Base-by-base conservation (phyloP, 2,888 invertebrate species). In the Heliconius charithonia region DNA sequence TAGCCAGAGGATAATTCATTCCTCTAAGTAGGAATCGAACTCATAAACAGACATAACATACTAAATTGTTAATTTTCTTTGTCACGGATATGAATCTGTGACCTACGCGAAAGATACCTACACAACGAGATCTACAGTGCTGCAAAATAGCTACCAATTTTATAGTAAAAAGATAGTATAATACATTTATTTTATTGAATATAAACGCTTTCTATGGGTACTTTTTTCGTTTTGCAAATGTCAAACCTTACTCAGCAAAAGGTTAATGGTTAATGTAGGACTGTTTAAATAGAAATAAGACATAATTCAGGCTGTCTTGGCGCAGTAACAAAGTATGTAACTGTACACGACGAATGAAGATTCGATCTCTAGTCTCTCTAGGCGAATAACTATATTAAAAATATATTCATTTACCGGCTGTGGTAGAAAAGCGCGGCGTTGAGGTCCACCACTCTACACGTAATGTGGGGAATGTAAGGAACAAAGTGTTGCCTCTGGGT, bases 241-340 rank as follows among this genome's bases (percentile, higher is more conserved):
- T 56, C 71, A 71, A 56, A 71, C 51, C 71, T 71, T 51, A 56
- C 29, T 56, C 71, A 71, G n/a, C 56, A 37, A 56, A 71, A 51
- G 71, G 71, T 71, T 51, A 29, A 29, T 29, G 29, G 29, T 29
- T 51, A 22, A 22, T 56, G 3, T 71, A 12, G 56, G 12, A 71
- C 9, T 71, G 29, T 71, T 71, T 71, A 71, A 71, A 71, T 29
- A 71, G n/a, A 56, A 71, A 71, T 56, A 71, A 71, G 56, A 29
- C 29, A 51, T 71, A 71, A 19, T 7, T 51, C 22, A 22, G 22
- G 51, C 51, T 7, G 22, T 51, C 4, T n/a, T n/a, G n/a, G 12
- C n/a, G n/a, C 4, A n/a, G 59, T n/a, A 22, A 10, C n/a, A n/a
- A 9, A n/a, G n/a, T 10, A 19, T n/a, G 10, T 59, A n/a, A 59